These are phyloP conservation scores for Epizoanthus illoricatus DNA, from an alignment of 92 coral and sea anemone genomes.

Conservation along the genomic window DNA sequence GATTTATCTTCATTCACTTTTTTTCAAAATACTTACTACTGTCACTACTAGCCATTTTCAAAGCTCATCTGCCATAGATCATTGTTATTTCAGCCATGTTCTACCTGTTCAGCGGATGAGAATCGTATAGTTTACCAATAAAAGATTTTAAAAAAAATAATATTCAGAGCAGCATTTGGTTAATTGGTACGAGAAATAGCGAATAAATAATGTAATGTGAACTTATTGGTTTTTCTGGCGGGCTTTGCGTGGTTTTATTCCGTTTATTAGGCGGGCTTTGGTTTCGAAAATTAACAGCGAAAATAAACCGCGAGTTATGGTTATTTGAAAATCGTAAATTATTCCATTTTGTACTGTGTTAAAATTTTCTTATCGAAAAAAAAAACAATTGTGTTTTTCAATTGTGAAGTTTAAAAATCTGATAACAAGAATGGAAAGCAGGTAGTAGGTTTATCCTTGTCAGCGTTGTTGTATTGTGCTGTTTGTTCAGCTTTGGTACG, in stretches of 20 bases:
- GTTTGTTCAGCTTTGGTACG: conserved; percentile 25
- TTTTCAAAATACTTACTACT: too few species aligned
- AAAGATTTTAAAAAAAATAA: too few species aligned
- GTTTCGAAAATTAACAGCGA: neutral
- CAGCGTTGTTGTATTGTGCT: conserved; percentile 24
- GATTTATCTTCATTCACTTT: too few species aligned
- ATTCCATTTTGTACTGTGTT: too few species aligned
- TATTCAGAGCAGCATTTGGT: too few species aligned
- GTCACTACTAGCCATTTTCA: too few species aligned
- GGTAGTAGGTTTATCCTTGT: conserved; percentile 29
- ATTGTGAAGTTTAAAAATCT: neutral
- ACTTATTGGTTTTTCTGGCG: conserved; percentile 8
- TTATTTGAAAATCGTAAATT: neutral
- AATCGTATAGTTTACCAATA: too few species aligned
- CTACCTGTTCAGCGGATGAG: too few species aligned
- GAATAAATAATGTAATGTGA: neutral
- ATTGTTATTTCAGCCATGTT: too few species aligned
- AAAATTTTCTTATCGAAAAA: too few species aligned
- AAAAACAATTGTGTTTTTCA: neutral
- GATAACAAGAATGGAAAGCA: conserved; percentile 9
- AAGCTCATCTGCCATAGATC: too few species aligned
- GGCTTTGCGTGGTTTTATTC: neutral
- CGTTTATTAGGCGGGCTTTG: neutral
- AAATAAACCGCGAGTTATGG: neutral
- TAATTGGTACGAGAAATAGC: neutral